Evolutionary conservation across 2,888 invertebrate species (phyloP).

Genomic region (Sinopyrophorus schimmeli): DNA sequence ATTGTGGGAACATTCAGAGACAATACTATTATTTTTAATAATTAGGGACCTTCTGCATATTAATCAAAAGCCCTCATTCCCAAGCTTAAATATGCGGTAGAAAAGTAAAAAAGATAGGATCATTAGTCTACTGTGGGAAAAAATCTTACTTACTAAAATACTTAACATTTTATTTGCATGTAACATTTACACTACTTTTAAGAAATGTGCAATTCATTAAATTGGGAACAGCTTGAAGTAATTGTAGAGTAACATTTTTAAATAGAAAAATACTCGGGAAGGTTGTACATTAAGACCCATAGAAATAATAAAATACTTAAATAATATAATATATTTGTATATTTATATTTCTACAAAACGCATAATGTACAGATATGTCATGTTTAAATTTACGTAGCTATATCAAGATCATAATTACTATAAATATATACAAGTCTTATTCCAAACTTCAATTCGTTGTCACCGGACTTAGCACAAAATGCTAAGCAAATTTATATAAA

Average conservation of each 20-base stretch:
- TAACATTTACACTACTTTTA: too few species aligned
- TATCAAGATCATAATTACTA: conserved; percentile 32
- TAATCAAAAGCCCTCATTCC: conserved; percentile 55
- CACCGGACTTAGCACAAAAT: too few species aligned
- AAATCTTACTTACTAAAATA: conserved; percentile 23
- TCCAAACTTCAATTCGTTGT: too few species aligned
- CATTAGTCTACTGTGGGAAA: conserved; percentile 33
- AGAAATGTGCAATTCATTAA: too few species aligned
- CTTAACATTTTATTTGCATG: conserved; percentile 18
- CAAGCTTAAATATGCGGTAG: conserved; percentile 39
- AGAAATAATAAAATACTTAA: too few species aligned
- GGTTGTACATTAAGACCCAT: too few species aligned
- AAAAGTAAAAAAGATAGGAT: conserved; percentile 16
- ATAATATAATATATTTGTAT: conserved; percentile 28
- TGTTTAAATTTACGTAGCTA: conserved; percentile 33
- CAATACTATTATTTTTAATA: conserved; percentile 55
- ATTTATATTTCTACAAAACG: conserved; percentile 40
- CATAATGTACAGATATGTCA: conserved; percentile 39
- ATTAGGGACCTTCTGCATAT: conserved; percentile 54
- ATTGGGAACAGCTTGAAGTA: too few species aligned
- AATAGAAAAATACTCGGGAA: too few species aligned
- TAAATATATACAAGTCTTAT: conserved; percentile 35
- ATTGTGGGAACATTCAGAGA: conserved; percentile 51
- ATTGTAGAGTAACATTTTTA: too few species aligned
- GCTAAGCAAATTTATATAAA: too few species aligned